phyloP scores from a whole-genome alignment of 2,113 vertebrate species.

The Talpa occidentalis region DNA sequence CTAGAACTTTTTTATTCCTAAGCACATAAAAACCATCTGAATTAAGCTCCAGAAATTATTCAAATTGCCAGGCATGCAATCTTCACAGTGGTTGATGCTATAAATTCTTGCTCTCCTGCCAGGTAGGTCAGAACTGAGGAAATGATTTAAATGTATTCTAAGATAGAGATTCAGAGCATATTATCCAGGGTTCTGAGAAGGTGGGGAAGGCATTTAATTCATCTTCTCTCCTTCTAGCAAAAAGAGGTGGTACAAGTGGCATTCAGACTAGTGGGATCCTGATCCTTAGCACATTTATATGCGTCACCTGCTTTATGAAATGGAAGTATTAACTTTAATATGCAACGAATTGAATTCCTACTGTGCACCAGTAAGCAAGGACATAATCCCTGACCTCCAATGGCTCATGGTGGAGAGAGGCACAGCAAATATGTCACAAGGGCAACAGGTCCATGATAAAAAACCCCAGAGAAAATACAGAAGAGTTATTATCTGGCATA shows the following conservation, averaged over 20 bases:
- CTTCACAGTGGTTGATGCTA: conserved; percentile 44
- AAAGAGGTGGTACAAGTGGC: background rate
- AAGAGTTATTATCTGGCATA: too few species aligned
- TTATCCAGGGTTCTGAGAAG: conserved; percentile 5
- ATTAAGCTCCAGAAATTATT: conserved; percentile 66
- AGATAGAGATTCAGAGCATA: conserved; percentile 23
- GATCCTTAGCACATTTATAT: background rate
- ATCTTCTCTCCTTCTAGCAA: background rate
- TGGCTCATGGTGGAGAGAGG: too few species aligned
- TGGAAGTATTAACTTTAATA: background rate
- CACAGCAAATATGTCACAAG: too few species aligned
- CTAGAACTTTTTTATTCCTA: background rate
- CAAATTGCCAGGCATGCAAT: conserved; percentile 29
- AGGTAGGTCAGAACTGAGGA: conserved; percentile 54
- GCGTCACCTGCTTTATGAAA: background rate
- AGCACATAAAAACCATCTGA: conserved; percentile 21
- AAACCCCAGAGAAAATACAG: background rate
- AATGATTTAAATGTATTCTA: conserved; percentile 36
- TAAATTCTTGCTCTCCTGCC: conserved; percentile 69
- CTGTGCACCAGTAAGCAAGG: too few species aligned
- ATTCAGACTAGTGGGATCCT: background rate
- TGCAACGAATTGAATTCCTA: background rate
- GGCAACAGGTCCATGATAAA: background rate
- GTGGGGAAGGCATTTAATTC: background rate
- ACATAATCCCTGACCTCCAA: too few species aligned